A percentile compares a stretch with the other conserved stretches of the same genome.
Conservation (phyloP, 2,113 vertebrate genomes). For the Ictidomys tridecemlineatus region DNA sequence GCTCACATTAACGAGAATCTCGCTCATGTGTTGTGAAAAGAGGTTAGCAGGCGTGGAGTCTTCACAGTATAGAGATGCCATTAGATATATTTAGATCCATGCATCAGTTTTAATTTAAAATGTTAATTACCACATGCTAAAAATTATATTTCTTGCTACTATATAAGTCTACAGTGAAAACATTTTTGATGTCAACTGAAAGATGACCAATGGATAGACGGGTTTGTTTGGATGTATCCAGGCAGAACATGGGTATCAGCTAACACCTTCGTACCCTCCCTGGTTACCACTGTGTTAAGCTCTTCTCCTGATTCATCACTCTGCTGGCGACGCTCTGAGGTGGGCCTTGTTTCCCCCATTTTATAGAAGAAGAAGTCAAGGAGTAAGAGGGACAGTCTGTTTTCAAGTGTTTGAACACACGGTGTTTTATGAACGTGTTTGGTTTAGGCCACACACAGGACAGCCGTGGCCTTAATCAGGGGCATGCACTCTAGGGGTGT, state of each 20-base stretch:
- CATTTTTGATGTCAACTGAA: not conserved
- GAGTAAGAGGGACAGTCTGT: not conserved
- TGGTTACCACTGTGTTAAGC: not conserved
- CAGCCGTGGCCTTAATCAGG: not conserved
- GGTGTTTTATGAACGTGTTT: not conserved
- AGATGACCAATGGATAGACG: not conserved
- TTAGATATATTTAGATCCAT: not conserved
- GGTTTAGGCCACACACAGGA: not conserved
- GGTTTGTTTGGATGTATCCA: not conserved
- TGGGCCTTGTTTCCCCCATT: not conserved
- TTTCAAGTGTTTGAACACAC: not conserved
- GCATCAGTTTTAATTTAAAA: conserved; percentile 51
- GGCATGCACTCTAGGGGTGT: not conserved
- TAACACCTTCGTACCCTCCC: not conserved
- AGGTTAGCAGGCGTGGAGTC: not conserved
- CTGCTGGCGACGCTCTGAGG: not conserved
- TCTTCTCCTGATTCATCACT: not conserved
- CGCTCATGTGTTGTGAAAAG: conserved; percentile 28
- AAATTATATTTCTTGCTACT: conserved; percentile 17
- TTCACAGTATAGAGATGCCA: not conserved
- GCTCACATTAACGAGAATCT: conserved; percentile 15
- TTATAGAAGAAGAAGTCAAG: not conserved
- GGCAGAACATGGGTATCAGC: not conserved
- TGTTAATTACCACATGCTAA: not conserved
- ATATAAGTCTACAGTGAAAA: not conserved